These are phyloP conservation scores for Frankliniella fusca DNA, from an alignment of 2,888 invertebrate species.

Conservation along the genomic window DNA sequence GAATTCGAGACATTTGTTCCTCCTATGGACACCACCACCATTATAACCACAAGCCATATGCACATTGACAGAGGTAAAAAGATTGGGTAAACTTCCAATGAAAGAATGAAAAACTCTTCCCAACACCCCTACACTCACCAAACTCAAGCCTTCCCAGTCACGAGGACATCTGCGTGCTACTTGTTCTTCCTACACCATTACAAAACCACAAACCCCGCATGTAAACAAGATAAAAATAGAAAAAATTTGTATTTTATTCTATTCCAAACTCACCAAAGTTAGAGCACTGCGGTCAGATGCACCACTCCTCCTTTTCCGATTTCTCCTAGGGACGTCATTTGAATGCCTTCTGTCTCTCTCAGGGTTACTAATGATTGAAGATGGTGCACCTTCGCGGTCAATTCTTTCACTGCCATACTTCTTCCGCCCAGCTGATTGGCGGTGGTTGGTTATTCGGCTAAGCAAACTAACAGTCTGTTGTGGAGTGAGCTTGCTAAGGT, in stretches of 20 bases:
- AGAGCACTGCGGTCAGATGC: slow-evolving; percentile 16
- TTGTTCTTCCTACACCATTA: slow-evolving; percentile 11
- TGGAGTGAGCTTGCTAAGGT: slow-evolving; percentile 37
- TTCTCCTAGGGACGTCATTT: slow-evolving; percentile 16
- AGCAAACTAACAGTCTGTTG: slow-evolving; percentile 39
- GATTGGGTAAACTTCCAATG: neutral
- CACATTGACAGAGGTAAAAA: neutral
- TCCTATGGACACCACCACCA: neutral
- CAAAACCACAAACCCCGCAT: neutral
- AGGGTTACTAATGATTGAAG: slow-evolving; percentile 8
- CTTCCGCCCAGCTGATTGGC: slow-evolving; percentile 35
- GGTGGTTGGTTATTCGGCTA: slow-evolving; percentile 37
- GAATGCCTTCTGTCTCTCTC: neutral
- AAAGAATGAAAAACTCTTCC: neutral
- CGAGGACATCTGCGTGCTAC: neutral
- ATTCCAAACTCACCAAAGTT: neutral
- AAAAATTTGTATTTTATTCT: neutral
- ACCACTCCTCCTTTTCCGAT: slow-evolving; percentile 39
- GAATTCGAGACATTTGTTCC: slow-evolving; percentile 15
- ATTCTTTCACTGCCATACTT: slow-evolving; percentile 29
- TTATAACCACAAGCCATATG: neutral
- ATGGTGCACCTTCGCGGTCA: neutral
- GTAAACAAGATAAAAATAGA: neutral
- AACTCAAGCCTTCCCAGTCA: neutral
- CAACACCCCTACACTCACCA: neutral